Conservation (phyloP, 2,888 invertebrate species). For the Volucella inanis region DNA sequence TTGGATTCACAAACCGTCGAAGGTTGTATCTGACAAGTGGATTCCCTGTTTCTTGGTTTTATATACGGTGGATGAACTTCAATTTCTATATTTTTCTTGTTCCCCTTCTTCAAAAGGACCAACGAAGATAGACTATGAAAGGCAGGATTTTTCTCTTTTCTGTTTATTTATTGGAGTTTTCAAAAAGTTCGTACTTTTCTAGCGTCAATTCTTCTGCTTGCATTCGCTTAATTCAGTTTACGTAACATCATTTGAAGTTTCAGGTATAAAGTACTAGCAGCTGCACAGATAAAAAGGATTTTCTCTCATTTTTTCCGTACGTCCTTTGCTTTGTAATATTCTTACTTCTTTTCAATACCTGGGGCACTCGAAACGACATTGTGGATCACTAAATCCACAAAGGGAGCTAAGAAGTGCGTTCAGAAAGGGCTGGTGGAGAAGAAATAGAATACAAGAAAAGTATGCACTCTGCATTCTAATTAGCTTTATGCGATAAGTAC, state of each 20-base stretch:
- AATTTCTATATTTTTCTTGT: conserved; percentile 48
- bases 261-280: conserved; percentile 29
- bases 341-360: neutral
- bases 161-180: conserved; percentile 53
- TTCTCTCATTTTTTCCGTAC: neutral
- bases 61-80: conserved; percentile 41
- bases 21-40: conserved; percentile 12
- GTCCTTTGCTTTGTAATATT: conserved; percentile 21
- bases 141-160: conserved; percentile 7
- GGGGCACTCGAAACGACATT: conserved; percentile 7
- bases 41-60: conserved; percentile 7
- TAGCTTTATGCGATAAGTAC: neutral
- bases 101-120: conserved; percentile 33
- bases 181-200: conserved; percentile 25
- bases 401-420: conserved; percentile 7
- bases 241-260: conserved; percentile 44
- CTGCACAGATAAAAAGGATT: neutral
- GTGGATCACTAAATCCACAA: neutral
- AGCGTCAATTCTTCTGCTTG: conserved; percentile 40
- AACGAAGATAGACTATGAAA: conserved; percentile 11
- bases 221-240: conserved; percentile 65
- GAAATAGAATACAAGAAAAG: neutral
- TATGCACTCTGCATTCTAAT: neutral
- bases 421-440: neutral
- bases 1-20: neutral